Evolutionary conservation across 2,797 vertebrate genomes (phyloP), one percentile per base, ranked within the genome.

Genomic region (Craterocephalus amniculus): DNA sequence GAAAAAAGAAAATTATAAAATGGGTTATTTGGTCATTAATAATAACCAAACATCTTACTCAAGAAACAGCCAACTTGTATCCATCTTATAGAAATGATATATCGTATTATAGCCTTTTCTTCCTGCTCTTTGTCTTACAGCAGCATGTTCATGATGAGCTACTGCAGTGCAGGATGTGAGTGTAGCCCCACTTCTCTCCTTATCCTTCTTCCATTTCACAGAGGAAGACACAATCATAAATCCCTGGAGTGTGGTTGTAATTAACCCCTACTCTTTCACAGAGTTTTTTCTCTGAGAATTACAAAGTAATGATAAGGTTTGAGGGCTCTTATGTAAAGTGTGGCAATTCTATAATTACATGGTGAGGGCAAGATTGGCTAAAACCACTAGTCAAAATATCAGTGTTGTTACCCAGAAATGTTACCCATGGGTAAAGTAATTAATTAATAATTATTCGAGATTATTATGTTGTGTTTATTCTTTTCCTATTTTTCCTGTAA

Each of bases 291-390:
- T 71, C 40, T 26, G 24, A 34, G 6, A 2, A 40, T 40, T 55
- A 56, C 38, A 73, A 54, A 29, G 55, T 35, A 58, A 65, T 69
- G 40, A 78, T 56, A 32, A 58, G 14, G 48, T 67, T 60, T 56
- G 56, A 60, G 48, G 38, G 54, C 43, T 62, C 27, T 40, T 68
- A 68, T 58, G 29, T 67, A 51, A 69, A 40, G 13, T 49, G 32
- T 34, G 48, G 4, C 31, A 63, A 20, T 54, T 60, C 24, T 67
- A 20, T 45, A 71, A 62, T 62, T 67, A 54, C 51, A 60, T 58
- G 4, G n/a, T 38, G 16, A 32, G 38, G 49, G 34, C 20, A 36
- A 40, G 27, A 34, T 43, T 70, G 51, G 12, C 26, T 27, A 16
- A 54, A 54, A 6, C 49, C 12, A 24, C 26, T 54, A 14, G 6